These are phyloP conservation scores for Acromyrmex heyeri DNA, from an alignment of 1,140 invertebrate genomes.

Conservation along the genomic window DNA sequence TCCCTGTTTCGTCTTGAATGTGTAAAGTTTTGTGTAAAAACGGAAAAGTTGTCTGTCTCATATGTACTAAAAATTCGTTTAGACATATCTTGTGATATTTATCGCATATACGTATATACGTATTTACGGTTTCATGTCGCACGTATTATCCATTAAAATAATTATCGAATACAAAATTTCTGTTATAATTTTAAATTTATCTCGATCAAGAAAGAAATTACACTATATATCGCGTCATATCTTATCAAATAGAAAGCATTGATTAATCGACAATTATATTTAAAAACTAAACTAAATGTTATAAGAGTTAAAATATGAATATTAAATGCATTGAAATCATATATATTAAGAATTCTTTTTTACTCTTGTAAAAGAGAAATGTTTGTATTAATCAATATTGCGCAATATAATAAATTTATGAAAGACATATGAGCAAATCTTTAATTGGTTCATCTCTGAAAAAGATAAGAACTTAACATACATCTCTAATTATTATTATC, in stretches of 20 bases:
- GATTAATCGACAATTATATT: constrained; percentile 1
- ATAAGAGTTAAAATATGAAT: constrained; percentile 43
- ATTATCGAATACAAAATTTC: background rate
- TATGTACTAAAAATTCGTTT: constrained; percentile 16
- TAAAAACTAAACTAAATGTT: background rate
- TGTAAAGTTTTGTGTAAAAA: background rate
- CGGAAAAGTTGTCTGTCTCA: background rate
- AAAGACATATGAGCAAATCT: background rate
- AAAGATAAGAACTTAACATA: background rate
- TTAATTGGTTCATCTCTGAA: background rate
- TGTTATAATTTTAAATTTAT: constrained; percentile 25
- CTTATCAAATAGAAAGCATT: constrained; percentile 34
- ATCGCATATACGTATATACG: background rate
- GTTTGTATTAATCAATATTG: background rate
- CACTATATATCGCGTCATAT: background rate
- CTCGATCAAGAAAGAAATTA: background rate
- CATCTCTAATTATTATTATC: background rate
- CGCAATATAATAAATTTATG: background rate
- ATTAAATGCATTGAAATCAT: constrained; percentile 59
- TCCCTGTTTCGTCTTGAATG: background rate
- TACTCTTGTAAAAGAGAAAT: constrained; percentile 9
- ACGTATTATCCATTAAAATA: constrained; percentile 6
- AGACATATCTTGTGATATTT: background rate
- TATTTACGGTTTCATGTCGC: background rate
- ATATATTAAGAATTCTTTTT: background rate